phyloP scores from a whole-genome alignment of 2,888 invertebrate genomes.

The Campopleginae sp. region DNA sequence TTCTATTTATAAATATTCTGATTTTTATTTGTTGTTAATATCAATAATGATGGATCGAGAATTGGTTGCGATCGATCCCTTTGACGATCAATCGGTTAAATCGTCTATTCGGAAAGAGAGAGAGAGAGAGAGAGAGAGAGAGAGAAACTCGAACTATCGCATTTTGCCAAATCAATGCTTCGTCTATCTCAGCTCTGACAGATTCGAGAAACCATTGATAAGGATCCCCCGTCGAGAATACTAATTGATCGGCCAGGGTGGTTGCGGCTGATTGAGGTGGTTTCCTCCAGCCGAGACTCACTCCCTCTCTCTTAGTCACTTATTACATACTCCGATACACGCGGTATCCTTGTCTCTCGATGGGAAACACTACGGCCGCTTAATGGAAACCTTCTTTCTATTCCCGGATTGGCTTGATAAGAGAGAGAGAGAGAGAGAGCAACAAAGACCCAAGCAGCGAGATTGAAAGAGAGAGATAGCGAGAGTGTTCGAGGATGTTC shows the following conservation, averaged over 20 bases:
- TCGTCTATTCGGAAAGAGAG: slow-evolving; percentile 14
- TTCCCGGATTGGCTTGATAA: neutral
- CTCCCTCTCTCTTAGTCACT: slow-evolving; percentile 16
- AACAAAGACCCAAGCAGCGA: neutral
- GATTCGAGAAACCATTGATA: slow-evolving; percentile 49
- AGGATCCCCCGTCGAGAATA: slow-evolving; percentile 36
- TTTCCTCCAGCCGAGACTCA: slow-evolving; percentile 34
- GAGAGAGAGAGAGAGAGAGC: neutral
- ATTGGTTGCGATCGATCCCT: slow-evolving; percentile 14
- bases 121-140: neutral
- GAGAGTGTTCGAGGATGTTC: neutral
- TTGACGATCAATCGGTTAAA: slow-evolving; percentile 30
- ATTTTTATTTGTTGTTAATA: too few species aligned
- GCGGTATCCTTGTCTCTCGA: neutral
- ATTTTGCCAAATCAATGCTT: slow-evolving; percentile 21
- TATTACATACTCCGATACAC: slow-evolving; percentile 49
- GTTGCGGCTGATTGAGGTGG: slow-evolving; percentile 39
- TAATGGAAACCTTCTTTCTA: neutral
- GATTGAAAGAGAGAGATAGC: neutral
- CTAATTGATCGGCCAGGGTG: slow-evolving; percentile 54
- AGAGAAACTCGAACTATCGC: slow-evolving; percentile 16
- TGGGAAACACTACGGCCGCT: neutral
- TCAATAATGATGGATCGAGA: neutral
- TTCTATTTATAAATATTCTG: too few species aligned
- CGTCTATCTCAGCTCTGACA: slow-evolving; percentile 47